Evolutionary conservation across 2,888 invertebrate species (phyloP).

Genomic region (Drosophila percnosoma): DNA sequence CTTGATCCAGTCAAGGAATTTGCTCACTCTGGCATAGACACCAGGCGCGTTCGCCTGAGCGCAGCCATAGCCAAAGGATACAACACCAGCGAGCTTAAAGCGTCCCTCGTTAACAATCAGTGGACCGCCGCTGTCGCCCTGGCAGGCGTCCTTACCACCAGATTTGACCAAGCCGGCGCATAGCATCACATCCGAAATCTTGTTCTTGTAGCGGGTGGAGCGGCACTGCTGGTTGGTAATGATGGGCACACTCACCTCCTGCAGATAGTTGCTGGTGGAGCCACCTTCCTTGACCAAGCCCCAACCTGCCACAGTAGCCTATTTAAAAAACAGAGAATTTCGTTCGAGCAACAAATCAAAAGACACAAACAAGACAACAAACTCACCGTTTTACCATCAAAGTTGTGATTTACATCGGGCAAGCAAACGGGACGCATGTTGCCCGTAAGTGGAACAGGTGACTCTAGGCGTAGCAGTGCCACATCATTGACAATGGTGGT

Average conservation of each 20-base stretch:
- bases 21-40: slow-evolving; percentile 83
- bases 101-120: slow-evolving; percentile 80
- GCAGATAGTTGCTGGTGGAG: slow-evolving; percentile 77
- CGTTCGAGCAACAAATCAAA: not conserved
- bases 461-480: slow-evolving; percentile 80
- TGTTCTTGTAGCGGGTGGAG: slow-evolving; percentile 79
- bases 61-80: slow-evolving; percentile 83
- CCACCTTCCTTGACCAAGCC: slow-evolving; percentile 82
- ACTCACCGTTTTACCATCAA: slow-evolving; percentile 80
- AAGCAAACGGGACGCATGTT: slow-evolving; percentile 82
- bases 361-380: slow-evolving; percentile 19
- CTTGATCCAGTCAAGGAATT: slow-evolving; percentile 82
- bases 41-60: slow-evolving; percentile 83
- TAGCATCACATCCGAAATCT: slow-evolving; percentile 83
- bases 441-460: slow-evolving; percentile 72
- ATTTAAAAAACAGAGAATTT: not conserved
- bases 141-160: slow-evolving; percentile 84
- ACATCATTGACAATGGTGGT: slow-evolving; percentile 82
- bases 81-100: slow-evolving; percentile 81
- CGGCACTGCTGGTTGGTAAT: slow-evolving; percentile 81
- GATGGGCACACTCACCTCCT: slow-evolving; percentile 83
- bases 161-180: slow-evolving; percentile 82
- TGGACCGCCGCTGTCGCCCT: slow-evolving; percentile 84
- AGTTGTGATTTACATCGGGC: slow-evolving; percentile 77
- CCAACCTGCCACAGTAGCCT: slow-evolving; percentile 84